phyloP scores from a whole-genome alignment of 2,797 vertebrate genomes.

The Manis pentadactyla region DNA sequence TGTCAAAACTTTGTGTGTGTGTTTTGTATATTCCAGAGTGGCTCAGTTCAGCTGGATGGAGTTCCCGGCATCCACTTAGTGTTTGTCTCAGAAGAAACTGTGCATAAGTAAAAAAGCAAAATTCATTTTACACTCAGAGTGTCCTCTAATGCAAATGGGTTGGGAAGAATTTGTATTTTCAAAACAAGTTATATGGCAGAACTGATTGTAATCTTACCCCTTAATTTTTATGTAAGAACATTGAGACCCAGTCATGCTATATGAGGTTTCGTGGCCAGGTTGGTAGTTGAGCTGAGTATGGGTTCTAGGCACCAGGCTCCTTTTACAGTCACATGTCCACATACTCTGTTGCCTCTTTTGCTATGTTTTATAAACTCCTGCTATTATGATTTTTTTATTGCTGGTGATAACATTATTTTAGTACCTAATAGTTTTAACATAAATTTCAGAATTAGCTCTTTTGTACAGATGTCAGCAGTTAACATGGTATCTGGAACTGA shows the following conservation, averaged over 20 bases:
- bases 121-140: neutral
- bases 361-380: constrained; percentile 4
- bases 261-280: neutral
- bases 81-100: neutral
- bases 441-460: constrained; percentile 32
- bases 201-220: neutral
- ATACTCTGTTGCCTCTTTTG: neutral
- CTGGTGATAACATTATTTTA: constrained; percentile 37
- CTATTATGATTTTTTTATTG: constrained; percentile 3
- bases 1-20: neutral
- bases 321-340: neutral
- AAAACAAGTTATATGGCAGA: constrained; percentile 19
- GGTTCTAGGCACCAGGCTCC: neutral
- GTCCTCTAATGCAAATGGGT: neutral
- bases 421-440: constrained; percentile 3
- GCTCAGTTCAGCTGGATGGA: neutral
- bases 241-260: neutral
- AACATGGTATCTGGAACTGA: neutral
- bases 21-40: neutral
- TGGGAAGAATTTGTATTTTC: constrained; percentile 36
- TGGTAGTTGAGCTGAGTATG: neutral
- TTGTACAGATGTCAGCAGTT: constrained; percentile 14
- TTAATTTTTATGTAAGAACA: neutral
- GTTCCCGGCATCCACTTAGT: neutral
- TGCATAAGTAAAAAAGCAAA: neutral